Conservation (phyloP, 2,888 invertebrate species). For the Vesta saturnalis region DNA sequence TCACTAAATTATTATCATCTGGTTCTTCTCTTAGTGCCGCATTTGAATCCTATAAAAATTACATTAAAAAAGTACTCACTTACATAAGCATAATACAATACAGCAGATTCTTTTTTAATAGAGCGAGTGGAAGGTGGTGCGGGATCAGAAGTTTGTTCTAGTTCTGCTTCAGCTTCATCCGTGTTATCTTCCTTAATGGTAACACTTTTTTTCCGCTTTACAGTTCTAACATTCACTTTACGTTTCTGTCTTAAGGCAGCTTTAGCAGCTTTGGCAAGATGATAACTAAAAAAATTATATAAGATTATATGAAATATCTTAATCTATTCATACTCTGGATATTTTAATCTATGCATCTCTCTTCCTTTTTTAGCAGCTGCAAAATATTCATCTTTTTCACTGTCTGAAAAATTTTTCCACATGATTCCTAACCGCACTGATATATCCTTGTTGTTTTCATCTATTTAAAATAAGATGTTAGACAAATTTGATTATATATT, state of each 20-base stretch:
- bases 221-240: not conserved
- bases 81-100: not conserved
- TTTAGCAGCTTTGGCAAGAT: not conserved
- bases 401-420: slow-evolving; percentile 62
- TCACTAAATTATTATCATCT: slow-evolving; percentile 5
- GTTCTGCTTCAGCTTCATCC: not conserved
- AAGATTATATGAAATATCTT: not conserved
- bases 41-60: not conserved
- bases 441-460: slow-evolving; percentile 64
- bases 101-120: not conserved
- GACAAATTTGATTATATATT: too few species aligned
- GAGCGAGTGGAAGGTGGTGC: too few species aligned
- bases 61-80: too few species aligned
- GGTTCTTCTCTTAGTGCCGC: not conserved
- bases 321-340: slow-evolving; percentile 52
- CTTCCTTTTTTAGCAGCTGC: slow-evolving; percentile 59
- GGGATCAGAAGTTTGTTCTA: not conserved
- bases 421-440: slow-evolving; percentile 63
- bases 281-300: not conserved
- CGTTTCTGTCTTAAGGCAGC: not conserved
- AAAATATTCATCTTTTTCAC: slow-evolving; percentile 61
- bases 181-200: not conserved
- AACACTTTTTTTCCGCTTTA: not conserved
- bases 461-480: too few species aligned
- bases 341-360: slow-evolving; percentile 61